phyloP scores from a whole-genome alignment of 2,888 invertebrate genomes.

The Drosophila mulleri region DNA sequence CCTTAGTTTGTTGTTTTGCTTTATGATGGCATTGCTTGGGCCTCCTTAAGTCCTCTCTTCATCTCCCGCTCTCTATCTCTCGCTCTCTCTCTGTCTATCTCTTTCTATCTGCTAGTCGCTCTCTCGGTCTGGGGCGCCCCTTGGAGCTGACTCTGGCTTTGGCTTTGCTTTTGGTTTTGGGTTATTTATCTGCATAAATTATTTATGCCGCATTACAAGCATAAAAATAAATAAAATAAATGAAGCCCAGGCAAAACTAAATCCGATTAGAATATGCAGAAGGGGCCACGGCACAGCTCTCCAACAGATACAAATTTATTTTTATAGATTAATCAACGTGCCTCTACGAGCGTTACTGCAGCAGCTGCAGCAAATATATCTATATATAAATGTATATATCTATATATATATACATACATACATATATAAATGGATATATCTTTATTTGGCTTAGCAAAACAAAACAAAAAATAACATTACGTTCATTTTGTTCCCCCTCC shows the following conservation, averaged over 20 bases:
- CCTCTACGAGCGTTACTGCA: constrained; percentile 40
- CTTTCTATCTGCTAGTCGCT: not conserved
- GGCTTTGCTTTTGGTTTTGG: constrained; percentile 53
- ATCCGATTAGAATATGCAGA: constrained; percentile 76
- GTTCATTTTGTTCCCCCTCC: not conserved
- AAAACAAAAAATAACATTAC: constrained; percentile 48
- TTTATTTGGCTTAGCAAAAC: constrained; percentile 69
- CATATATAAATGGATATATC: constrained; percentile 18
- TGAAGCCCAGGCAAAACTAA: constrained; percentile 74
- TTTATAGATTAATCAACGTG: constrained; percentile 79
- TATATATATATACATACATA: constrained; percentile 5
- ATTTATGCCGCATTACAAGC: constrained; percentile 84
- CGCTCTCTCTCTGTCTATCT: not conserved
- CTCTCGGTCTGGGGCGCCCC: constrained; percentile 48
- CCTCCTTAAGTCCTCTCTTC: constrained; percentile 12
- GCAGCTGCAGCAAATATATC: constrained; percentile 46
- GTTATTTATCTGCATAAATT: constrained; percentile 82
- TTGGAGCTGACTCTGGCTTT: constrained; percentile 43
- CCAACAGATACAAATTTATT: constrained; percentile 73
- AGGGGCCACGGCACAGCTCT: constrained; percentile 26
- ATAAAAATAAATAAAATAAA: constrained; percentile 82
- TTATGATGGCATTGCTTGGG: constrained; percentile 63
- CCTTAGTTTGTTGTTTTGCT: constrained; percentile 56
- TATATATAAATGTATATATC: constrained; percentile 15
- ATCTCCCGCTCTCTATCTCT: not conserved